Base-by-base conservation (phyloP, 2,797 vertebrate genomes). In the Chromis chromis region DNA sequence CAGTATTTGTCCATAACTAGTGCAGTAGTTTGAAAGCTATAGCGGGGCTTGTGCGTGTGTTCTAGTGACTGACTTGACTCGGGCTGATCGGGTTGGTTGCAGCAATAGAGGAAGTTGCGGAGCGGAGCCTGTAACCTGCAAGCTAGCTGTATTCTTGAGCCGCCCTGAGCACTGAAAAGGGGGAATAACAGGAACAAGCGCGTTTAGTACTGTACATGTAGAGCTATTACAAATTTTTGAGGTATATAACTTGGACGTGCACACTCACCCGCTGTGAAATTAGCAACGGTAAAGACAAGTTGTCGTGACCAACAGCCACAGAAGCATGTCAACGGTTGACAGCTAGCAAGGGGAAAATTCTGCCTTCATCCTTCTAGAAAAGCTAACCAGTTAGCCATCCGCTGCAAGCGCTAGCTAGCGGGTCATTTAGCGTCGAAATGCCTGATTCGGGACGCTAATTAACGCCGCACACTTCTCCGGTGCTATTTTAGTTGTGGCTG, bases 61-160 rank as follows among this genome's bases (percentile, higher is more conserved):
- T 67, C 2, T 28, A 6, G 5, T 33, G 56, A 17, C 4, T 52
- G 16, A 8, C 61, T 78, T 86, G 42, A 87, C 83, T 24, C 39
- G 1, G 44, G 46, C 72, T 69, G 59, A 70, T 17, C 44, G 66
- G 82, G 69, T 75, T 84, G 88, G 50, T 65, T 78, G 68, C 66
- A 75, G 73, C 78, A 5, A 69, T 87, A 88, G 85, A 89, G 90
- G 92, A 93, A 92, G 91, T 91, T 83, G 79, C 87, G 76, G 74
- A 81, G 76, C 60, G 46, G 78, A 59, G 62, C 24, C 65, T 74
- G 66, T 49, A 81, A 77, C 63, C 69, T 83, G 70, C 74, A 55
- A 60, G 84, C 78, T 86, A 81, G 82, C 87, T 65, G 8, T 57
- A 56, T 16, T 46, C n/a, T 62, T 65, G 86, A 88, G 85, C 90